Conservation (phyloP, 2,797 vertebrate species). For the Betta splendens region DNA sequence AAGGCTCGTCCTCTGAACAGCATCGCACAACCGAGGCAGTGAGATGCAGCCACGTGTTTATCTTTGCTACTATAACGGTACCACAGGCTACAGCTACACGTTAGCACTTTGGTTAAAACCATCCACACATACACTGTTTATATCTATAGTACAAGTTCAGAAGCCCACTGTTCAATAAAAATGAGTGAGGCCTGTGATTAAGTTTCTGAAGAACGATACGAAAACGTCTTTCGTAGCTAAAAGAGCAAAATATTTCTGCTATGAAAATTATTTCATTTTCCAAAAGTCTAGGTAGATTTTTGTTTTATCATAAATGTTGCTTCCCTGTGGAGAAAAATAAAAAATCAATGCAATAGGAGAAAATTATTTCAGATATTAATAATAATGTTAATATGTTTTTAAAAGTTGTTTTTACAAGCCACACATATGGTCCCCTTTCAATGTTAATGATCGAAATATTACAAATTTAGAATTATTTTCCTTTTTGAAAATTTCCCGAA, state of each 20-base stretch:
- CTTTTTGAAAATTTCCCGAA: too few species aligned
- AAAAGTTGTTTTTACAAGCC: neutral
- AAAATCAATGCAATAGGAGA: neutral
- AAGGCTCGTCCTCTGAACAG: constrained; percentile 15
- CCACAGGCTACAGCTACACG: too few species aligned
- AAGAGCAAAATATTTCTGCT: neutral
- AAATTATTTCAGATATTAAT: neutral
- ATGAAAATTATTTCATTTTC: neutral
- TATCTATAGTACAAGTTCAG: neutral
- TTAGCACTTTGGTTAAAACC: too few species aligned
- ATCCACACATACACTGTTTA: too few species aligned
- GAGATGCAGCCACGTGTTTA: constrained; percentile 9
- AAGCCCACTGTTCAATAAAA: neutral
- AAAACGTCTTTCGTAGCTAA: neutral
- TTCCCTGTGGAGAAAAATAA: neutral
- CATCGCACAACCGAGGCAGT: neutral
- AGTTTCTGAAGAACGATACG: neutral
- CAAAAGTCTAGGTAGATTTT: neutral
- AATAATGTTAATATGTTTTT: neutral
- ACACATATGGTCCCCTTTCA: neutral
- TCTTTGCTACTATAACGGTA: neutral
- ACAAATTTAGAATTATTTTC: too few species aligned
- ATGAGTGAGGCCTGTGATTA: neutral
- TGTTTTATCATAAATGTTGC: neutral
- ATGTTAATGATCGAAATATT: neutral